Evolutionary conservation across 2,797 vertebrate genomes (phyloP), one percentile per base, ranked within the genome.

Genomic region (Urophycis tenuis): DNA sequence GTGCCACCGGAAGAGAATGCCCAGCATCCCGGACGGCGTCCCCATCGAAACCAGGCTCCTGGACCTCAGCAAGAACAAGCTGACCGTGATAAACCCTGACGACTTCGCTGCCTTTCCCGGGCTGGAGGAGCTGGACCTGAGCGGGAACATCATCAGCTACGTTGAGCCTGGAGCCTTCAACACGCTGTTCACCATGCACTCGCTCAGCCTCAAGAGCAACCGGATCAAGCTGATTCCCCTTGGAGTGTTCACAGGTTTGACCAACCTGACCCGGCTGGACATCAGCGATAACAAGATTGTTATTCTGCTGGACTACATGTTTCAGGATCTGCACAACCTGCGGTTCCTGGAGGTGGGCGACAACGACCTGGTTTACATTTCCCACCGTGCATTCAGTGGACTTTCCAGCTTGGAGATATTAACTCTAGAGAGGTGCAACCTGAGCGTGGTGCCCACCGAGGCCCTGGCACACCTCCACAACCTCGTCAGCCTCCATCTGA

Each of bases 281-380:
- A 96, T 99, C 87, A 99, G 97, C 82, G 98, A 99, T 92, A 99
- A 99, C 87, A 99, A 98, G 88, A 96, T 99, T 30, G 98, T 99
- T 82, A 98, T 99, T 86, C 93, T 99, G 78, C 91, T 99, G 85
- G 98, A 99, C 91, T 99, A 98, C 83, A 98, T 98, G 95, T 99
- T 99, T 86, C 97, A 99, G 91, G 97, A 99, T 87, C 89, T 99
- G 82, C 96, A 97, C 90, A 99, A 96, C 89, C 94, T 99, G 64
- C 97, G 93, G 85, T 95, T 93, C 84, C 91, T 99, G 80, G 98
- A 99, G 86, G 96, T 99, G 71, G 98, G 98, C 8, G 98, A 99
- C 91, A 99, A 99, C 71, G 97, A 99, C 82, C 91, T 99, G 89
- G 97, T 99, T 85, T 99, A 99, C 90, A 97, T 99, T 88, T 99